Conservation (phyloP, 2,113 vertebrate species). For the Myrmecophaga tridactyla region DNA sequence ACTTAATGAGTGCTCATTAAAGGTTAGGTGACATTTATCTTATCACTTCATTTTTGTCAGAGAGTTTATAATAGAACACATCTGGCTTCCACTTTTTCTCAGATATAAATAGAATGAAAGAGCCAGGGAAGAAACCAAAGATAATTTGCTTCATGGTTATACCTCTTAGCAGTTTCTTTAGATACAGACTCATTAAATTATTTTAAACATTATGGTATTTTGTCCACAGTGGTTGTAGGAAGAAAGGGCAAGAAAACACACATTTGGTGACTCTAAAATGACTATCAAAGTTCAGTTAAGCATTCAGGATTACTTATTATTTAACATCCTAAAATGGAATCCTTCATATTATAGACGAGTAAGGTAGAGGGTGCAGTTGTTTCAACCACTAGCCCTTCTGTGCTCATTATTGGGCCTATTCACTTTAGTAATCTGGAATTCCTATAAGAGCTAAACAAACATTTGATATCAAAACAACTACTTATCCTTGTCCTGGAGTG, state of each 20-base stretch:
- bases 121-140: neutral
- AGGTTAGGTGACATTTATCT: neutral
- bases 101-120: neutral
- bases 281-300: neutral
- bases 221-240: neutral
- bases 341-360: constrained; percentile 9
- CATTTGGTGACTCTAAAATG: neutral
- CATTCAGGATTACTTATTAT: neutral
- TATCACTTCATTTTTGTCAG: too few relatives aligned
- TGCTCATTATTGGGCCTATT: neutral
- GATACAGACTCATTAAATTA: neutral
- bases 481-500: constrained; percentile 45
- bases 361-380: neutral
- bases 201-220: neutral
- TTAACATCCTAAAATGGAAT: constrained; percentile 7
- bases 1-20: neutral
- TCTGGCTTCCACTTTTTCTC: neutral
- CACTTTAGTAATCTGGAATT: constrained; percentile 35
- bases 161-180: neutral
- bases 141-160: neutral
- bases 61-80: neutral
- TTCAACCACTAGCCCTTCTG: neutral
- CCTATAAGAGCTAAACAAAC: constrained; percentile 66
- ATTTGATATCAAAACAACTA: constrained; percentile 60
- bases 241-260: neutral